phyloP scores from a whole-genome alignment of 2,113 vertebrate genomes.

The Coreoperca whiteheadi region DNA sequence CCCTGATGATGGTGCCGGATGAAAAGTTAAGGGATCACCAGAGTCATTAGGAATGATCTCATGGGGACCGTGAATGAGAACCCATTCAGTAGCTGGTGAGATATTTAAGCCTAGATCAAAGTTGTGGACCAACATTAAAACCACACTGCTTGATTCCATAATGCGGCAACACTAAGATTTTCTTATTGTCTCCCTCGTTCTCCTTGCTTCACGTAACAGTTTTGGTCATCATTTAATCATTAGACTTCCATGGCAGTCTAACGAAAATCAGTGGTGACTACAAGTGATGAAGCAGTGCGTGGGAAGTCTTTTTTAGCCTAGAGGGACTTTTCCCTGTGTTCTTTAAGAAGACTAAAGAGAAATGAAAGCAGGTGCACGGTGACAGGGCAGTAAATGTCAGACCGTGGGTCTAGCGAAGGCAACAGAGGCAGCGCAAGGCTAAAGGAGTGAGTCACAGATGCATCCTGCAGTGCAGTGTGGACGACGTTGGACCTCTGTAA shows the following conservation, averaged over 20 bases:
- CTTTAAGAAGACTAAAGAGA: background rate
- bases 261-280: background rate
- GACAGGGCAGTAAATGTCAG: conserved; percentile 67
- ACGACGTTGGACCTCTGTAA: conserved; percentile 24
- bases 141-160: background rate
- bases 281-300: background rate
- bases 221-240: background rate
- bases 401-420: conserved; percentile 27
- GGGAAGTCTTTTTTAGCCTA: background rate
- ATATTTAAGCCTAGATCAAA: background rate
- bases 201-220: background rate
- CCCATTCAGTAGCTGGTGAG: too few species aligned
- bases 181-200: background rate
- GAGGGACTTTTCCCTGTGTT: background rate
- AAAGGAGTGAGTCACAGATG: conserved; percentile 57
- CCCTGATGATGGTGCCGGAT: background rate
- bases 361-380: conserved; percentile 52
- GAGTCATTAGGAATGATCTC: background rate
- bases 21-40: background rate
- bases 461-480: conserved; percentile 24
- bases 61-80: background rate
- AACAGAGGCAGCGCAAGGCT: conserved; percentile 5
- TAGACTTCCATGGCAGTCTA: background rate
- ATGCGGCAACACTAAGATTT: background rate
- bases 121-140: background rate